Conservation (phyloP, 35 echinoderm and acorn worm genomes). For the Heliocidaris tuberculata region DNA sequence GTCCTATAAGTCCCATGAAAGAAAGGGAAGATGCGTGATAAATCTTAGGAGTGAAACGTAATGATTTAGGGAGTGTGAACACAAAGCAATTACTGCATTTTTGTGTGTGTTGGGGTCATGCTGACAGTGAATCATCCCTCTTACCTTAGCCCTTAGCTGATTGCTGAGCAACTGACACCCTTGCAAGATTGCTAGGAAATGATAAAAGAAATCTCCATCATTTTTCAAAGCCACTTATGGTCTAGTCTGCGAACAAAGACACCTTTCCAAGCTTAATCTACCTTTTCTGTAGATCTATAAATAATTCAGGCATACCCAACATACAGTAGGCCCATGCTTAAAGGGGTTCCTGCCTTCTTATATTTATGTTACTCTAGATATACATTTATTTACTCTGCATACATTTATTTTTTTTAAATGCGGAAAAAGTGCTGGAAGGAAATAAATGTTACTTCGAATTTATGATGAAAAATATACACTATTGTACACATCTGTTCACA, state of each 20-base stretch:
- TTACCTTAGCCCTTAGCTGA: not conserved
- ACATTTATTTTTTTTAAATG: no score
- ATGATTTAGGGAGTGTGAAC: not conserved
- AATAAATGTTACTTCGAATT: no score
- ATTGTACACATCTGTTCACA: no score
- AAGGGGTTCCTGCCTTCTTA: no score
- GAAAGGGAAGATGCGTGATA: not conserved
- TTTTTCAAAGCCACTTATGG: not conserved
- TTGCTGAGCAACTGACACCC: not conserved
- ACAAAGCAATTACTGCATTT: not conserved
- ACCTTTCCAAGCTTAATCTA: not conserved
- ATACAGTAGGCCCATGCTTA: no score
- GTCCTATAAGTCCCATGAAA: not conserved
- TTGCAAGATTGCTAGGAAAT: not conserved
- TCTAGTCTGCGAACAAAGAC: not conserved
- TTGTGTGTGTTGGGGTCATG: not conserved
- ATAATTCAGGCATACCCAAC: no score
- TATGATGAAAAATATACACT: no score
- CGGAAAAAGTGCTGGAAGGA: no score
- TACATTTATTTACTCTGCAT: no score
- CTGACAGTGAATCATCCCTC: not conserved
- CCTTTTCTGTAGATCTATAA: no score
- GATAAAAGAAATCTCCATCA: slow-evolving; percentile 12
- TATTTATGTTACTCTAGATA: no score
- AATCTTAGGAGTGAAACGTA: not conserved